A percentile compares a stretch with the other conserved stretches of the same genome.
phyloP scores from a whole-genome alignment of 2,888 invertebrate species.

The Kryphioiulus occultus region DNA sequence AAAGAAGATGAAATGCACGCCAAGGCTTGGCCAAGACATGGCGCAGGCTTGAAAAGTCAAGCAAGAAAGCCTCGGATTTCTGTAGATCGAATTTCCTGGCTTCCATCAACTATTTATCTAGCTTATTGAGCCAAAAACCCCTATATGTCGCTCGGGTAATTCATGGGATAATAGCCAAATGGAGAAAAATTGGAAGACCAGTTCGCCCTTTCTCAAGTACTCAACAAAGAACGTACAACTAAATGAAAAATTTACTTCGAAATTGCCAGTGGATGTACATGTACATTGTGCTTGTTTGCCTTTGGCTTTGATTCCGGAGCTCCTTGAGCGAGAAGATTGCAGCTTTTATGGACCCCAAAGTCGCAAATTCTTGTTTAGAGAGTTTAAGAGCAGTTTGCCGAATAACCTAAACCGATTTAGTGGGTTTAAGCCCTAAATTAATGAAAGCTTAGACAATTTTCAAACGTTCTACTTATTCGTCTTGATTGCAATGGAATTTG shows the following conservation, averaged over 20 bases:
- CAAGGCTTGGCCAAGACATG: no score
- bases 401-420: neutral
- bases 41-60: neutral
- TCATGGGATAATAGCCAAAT: neutral
- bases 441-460: neutral
- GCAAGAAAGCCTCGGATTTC: neutral
- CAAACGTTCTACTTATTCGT: neutral
- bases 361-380: slow-evolving; percentile 13
- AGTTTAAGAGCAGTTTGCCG: neutral
- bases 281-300: no score
- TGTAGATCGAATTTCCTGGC: slow-evolving; percentile 17
- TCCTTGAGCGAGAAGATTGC: neutral
- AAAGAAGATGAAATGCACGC: neutral
- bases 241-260: neutral
- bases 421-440: neutral
- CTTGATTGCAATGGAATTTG: neutral
- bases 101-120: slow-evolving; percentile 33
- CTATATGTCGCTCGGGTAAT: neutral
- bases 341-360: neutral
- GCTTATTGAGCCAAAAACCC: slow-evolving; percentile 13
- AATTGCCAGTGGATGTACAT: neutral
- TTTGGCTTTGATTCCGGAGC: neutral
- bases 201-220: neutral
- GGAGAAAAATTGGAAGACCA: neutral
- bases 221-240: neutral